Evolutionary conservation across 2,113 vertebrate genomes (phyloP).

Genomic region (Okapia johnstoni): DNA sequence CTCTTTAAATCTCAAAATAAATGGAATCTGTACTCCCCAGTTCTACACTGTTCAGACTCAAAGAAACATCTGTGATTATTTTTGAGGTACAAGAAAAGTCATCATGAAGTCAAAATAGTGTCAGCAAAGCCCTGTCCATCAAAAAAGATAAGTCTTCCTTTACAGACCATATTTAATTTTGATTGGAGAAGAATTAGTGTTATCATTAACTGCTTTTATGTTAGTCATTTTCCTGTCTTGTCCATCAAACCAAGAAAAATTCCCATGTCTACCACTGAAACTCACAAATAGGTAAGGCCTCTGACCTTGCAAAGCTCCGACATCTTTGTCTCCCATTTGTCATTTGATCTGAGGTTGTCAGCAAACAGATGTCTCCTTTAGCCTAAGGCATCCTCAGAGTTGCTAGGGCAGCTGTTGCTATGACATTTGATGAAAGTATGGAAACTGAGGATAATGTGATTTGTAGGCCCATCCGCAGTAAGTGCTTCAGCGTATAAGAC

Average conservation of each 20-base stretch:
- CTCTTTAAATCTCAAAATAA: neutral
- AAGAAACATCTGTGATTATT: neutral
- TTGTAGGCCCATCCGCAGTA: conserved; percentile 47
- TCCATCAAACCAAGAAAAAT: conserved; percentile 31
- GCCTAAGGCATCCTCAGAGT: conserved; percentile 30
- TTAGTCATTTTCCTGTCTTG: conserved; percentile 51
- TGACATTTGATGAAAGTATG: conserved; percentile 72
- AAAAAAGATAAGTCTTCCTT: neutral
- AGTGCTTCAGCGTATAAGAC: neutral
- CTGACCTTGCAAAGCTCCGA: conserved; percentile 64
- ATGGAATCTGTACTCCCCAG: neutral
- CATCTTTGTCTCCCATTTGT: conserved; percentile 69
- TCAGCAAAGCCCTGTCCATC: conserved; percentile 14
- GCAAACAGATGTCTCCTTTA: conserved; percentile 81
- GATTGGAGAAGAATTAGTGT: conserved; percentile 74
- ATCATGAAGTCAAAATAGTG: neutral
- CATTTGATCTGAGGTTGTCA: conserved; percentile 79
- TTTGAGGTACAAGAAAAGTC: neutral
- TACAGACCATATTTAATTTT: conserved; percentile 22
- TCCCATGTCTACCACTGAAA: conserved; percentile 57
- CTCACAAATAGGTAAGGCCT: conserved; percentile 53
- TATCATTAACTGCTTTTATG: conserved; percentile 65
- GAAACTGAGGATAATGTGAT: conserved; percentile 75
- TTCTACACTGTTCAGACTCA: neutral
- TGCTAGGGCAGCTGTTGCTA: conserved; percentile 76